phyloP scores from a whole-genome alignment of 2,888 invertebrate species.

The Euproctis similis region DNA sequence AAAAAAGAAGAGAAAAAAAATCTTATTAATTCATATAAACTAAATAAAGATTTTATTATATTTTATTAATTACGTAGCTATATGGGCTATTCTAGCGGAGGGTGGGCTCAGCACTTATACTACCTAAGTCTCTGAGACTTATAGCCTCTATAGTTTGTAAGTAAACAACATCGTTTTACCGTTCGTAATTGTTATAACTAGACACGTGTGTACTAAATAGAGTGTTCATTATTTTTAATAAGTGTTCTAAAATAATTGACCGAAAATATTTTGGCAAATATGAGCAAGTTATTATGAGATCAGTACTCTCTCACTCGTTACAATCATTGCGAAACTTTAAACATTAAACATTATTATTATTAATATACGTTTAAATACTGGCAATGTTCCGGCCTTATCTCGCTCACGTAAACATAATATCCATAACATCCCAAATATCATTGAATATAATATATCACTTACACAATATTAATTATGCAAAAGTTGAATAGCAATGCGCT shows the following conservation, averaged over 20 bases:
- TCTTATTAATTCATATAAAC: conserved; percentile 23
- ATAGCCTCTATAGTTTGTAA: conserved; percentile 19
- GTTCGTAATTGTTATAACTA: not conserved
- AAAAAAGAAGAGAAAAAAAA: no score
- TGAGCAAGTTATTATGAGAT: conserved; percentile 18
- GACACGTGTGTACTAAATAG: no score
- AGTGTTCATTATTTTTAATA: conserved; percentile 3
- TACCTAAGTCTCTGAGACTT: conserved; percentile 13
- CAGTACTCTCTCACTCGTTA: no score
- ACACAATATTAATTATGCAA: conserved; percentile 1
- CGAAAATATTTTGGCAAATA: conserved; percentile 16
- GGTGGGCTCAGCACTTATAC: conserved; percentile 11
- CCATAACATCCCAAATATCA: no score
- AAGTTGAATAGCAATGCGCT: not conserved
- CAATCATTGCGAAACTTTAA: no score
- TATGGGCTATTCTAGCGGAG: conserved; percentile 21
- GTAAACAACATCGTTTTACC: conserved; percentile 8
- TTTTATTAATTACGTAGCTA: conserved; percentile 24
- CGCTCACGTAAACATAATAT: not conserved
- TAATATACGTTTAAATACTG: no score
- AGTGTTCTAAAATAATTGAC: conserved; percentile 13
- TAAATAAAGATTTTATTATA: conserved; percentile 22
- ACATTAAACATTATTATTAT: no score
- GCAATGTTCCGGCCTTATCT: conserved; percentile 14
- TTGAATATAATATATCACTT: conserved; percentile 1